Evolutionary conservation across 2,888 invertebrate genomes (phyloP), one percentile per base, ranked within the genome.

Genomic region (Lasioglossum vierecki): DNA sequence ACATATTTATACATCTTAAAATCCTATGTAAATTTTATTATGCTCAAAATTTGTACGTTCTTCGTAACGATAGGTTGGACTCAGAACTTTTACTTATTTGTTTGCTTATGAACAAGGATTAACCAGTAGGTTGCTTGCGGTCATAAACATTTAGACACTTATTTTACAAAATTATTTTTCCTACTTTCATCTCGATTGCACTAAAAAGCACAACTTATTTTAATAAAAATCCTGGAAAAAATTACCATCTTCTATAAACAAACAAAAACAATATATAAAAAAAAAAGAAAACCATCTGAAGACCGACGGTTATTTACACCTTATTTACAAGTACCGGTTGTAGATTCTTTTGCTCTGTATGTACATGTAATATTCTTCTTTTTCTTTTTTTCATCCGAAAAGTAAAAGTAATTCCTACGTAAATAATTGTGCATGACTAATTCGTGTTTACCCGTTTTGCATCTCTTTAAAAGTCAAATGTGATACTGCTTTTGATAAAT

Each of bases 361-460:
- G 72, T 79, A 86, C 77, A 83, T 60, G 41, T 15, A 70, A 79
- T 76, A 41, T 60, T 57, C 22, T 57, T 49, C 46, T 35, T 44
- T 30, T 30, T 30, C 30, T 49, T 49, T 63, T 63, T 26, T 71
- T 75, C 18, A 57, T 68, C 68, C 68, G 18, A 57, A 66, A 85
- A 15, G 39, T 74, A 72, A 66, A 66, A 73, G 13, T n/a, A 22
- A 66, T 73, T 68, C 35, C 35, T 80, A 63, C 80, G 46, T 83
- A 85, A 53, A 53, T 88, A 53, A 53, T 88, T 82, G 88, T 90
- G 88, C 88, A 84, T 75, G 22, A 57, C 77, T 79, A 76, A 76
- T 83, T 77, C 76, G 46, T 49, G 57, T 85, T 49, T 81, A 78
- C 41, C 44, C 30, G 26, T 79, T 79, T 73, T 68, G 49, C 79